A percentile compares a stretch with the other conserved stretches of the same genome.
Evolutionary conservation across 2,888 invertebrate species (phyloP).

Genomic region (Dicranocentrus wangi): DNA sequence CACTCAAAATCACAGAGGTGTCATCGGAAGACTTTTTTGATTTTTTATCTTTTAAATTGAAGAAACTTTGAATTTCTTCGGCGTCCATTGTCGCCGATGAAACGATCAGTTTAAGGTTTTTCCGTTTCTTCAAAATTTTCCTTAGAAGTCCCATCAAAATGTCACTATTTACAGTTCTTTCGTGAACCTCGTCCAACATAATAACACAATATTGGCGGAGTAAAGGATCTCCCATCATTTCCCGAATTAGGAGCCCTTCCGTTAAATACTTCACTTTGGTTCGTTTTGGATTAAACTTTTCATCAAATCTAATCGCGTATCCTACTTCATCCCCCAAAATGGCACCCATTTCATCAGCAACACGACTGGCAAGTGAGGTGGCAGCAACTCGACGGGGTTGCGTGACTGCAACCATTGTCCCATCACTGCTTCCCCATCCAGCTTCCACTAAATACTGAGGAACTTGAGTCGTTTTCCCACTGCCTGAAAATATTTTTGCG

Average conservation of each 20-base stretch:
- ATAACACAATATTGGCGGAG: constrained; percentile 86
- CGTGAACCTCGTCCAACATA: constrained; percentile 96
- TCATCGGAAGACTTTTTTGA: constrained; percentile 77
- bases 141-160: constrained; percentile 84
- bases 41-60: constrained; percentile 58
- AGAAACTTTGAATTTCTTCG: constrained; percentile 65
- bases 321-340: constrained; percentile 77
- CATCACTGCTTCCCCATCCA: constrained; percentile 75
- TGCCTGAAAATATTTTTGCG: constrained; percentile 75
- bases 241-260: constrained; percentile 94
- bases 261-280: constrained; percentile 94
- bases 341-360: constrained; percentile 77
- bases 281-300: constrained; percentile 83
- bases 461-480: constrained; percentile 99
- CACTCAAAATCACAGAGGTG: constrained; percentile 87
- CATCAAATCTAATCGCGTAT: constrained; percentile 86
- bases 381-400: constrained; percentile 63
- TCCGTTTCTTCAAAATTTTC: constrained; percentile 37
- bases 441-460: constrained; percentile 90
- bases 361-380: constrained; percentile 75
- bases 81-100: constrained; percentile 71
- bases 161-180: constrained; percentile 94
- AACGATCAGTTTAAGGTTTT: constrained; percentile 66
- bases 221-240: constrained; percentile 85
- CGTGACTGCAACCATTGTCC: constrained; percentile 34